phyloP scores from a whole-genome alignment of 2,888 invertebrate species.

The Xestia ashworthii region DNA sequence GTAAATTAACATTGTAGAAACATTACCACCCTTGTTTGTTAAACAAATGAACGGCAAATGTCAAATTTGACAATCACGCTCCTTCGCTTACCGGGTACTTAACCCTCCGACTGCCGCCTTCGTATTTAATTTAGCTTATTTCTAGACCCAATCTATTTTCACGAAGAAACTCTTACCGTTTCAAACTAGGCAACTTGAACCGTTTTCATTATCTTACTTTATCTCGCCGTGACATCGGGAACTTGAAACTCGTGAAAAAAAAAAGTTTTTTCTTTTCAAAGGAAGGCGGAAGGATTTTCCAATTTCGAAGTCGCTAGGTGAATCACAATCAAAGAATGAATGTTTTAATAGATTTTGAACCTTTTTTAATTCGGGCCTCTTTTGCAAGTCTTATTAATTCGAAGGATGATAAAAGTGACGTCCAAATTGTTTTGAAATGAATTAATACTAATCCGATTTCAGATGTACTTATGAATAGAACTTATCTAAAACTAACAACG shows the following conservation, averaged over 20 bases:
- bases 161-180: slow-evolving; percentile 2
- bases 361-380: slow-evolving; percentile 28
- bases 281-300: slow-evolving; percentile 9
- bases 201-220: slow-evolving; percentile 42
- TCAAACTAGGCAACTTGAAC: slow-evolving; percentile 23
- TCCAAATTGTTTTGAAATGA: background rate
- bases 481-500: background rate
- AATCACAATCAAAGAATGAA: slow-evolving; percentile 48
- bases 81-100: slow-evolving; percentile 21
- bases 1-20: slow-evolving; percentile 17
- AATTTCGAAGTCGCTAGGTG: slow-evolving; percentile 43
- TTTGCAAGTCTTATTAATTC: slow-evolving; percentile 25
- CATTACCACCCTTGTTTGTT: slow-evolving; percentile 31
- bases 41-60: slow-evolving; percentile 44
- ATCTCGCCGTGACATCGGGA: slow-evolving; percentile 44
- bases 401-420: background rate
- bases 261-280: slow-evolving; percentile 18
- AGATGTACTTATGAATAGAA: background rate
- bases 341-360: slow-evolving; percentile 37
- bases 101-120: slow-evolving; percentile 7
- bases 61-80: slow-evolving; percentile 41
- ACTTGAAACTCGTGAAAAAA: slow-evolving; percentile 14
- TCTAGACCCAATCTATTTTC: slow-evolving; percentile 32
- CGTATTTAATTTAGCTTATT: slow-evolving; percentile 41
- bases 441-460: background rate